These are phyloP conservation scores for Epizoanthus ramosus DNA, from an alignment of 92 coral and sea anemone genomes.

Conservation along the genomic window DNA sequence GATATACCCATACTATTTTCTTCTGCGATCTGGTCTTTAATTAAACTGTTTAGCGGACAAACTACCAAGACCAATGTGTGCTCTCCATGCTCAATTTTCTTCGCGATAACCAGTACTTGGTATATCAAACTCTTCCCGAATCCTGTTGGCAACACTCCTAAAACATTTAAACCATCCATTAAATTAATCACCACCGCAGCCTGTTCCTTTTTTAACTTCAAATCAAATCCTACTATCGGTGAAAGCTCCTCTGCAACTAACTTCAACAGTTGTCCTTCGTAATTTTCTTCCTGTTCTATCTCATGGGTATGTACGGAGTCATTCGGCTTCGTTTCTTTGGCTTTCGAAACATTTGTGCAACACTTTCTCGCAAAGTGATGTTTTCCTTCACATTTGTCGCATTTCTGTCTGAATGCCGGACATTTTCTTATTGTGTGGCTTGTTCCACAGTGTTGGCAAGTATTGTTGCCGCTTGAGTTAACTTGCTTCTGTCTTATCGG, in stretches of 20 bases:
- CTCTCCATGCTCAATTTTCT: not conserved
- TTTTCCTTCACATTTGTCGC: too few species aligned
- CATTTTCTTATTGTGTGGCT: too few species aligned
- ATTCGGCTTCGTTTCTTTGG: too few species aligned
- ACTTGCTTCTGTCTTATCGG: too few species aligned
- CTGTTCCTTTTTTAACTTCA: slow-evolving; percentile 24
- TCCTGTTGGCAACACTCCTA: slow-evolving; percentile 17
- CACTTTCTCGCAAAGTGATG: too few species aligned
- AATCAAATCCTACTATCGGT: not conserved
- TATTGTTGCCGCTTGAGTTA: too few species aligned
- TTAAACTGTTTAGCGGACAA: slow-evolving; percentile 28
- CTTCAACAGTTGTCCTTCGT: slow-evolving; percentile 8
- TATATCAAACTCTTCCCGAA: slow-evolving; percentile 23
- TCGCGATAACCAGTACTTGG: slow-evolving; percentile 28
- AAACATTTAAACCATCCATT: slow-evolving; percentile 9
- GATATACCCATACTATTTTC: slow-evolving; percentile 18
- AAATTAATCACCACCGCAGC: not conserved
- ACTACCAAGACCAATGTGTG: slow-evolving; percentile 21
- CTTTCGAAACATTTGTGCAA: too few species aligned
- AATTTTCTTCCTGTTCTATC: too few species aligned
- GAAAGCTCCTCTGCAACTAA: slow-evolving; percentile 3
- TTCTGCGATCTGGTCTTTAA: slow-evolving; percentile 32
- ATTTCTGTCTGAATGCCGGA: too few species aligned
- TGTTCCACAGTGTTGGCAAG: too few species aligned
- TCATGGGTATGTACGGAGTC: too few species aligned